These are phyloP conservation scores for Brachypodius melanocephalos DNA, from an alignment of 2,113 vertebrate species.

Conservation along the genomic window DNA sequence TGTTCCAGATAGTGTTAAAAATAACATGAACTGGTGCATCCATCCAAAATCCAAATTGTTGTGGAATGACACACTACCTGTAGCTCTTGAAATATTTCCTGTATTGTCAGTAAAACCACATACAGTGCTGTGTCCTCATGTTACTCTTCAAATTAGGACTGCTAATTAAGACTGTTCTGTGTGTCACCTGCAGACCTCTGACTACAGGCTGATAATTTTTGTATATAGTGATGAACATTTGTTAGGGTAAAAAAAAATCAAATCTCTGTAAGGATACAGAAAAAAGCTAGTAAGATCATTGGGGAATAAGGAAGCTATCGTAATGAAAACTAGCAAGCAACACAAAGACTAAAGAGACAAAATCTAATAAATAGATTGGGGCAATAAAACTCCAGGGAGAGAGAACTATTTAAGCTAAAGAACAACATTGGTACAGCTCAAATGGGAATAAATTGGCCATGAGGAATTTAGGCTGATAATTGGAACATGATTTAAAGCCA, in stretches of 20 bases:
- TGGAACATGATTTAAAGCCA: constrained; percentile 13
- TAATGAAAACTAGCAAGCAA: constrained; percentile 1
- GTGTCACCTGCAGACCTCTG: not conserved
- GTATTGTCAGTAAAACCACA: not conserved
- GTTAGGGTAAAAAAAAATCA: not conserved
- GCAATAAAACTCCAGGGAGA: not conserved
- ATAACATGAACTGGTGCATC: not conserved
- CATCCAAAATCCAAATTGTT: not conserved
- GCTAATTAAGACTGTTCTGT: not conserved
- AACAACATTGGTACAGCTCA: not conserved
- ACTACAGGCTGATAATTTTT: not conserved
- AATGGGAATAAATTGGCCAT: constrained; percentile 1
- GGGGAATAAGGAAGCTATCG: not conserved
- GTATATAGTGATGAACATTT: not conserved
- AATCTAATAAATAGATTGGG: not conserved
- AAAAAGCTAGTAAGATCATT: not conserved
- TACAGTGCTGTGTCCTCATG: not conserved
- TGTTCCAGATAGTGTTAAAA: not conserved
- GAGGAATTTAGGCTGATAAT: constrained; percentile 14
- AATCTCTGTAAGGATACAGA: not conserved
- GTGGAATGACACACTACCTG: not conserved
- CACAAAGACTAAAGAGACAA: not conserved
- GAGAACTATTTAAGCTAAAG: not conserved
- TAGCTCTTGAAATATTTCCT: not conserved
- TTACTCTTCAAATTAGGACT: not conserved